Base-by-base conservation (phyloP, 2,888 invertebrate genomes). In the Sphecodes monilicornis region DNA sequence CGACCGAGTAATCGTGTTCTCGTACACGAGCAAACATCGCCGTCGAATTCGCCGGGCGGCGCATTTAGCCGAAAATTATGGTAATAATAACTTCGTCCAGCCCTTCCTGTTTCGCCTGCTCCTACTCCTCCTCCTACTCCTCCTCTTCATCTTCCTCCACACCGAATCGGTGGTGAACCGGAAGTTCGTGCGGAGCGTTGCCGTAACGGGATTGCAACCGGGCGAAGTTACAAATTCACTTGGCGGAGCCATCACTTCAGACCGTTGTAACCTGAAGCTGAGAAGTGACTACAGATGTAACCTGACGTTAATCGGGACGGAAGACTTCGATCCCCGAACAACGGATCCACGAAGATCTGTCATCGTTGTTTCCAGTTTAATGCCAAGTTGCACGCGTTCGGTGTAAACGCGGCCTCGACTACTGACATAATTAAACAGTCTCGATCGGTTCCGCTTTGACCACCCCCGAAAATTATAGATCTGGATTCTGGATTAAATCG, bases 51-150 rank as follows among this genome's bases (percentile, higher is more conserved):
- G 87, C 84, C 82, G 72, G 73, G 80, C 80, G 89, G 88, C 89
- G 90, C 90, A 90, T 91, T 92, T 92, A 90, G 87, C 86, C 86
- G 89, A 91, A 91, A 93, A 92, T 92, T 93, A 93, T 93, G 91
- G 91, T 90, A 92, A 93, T 92, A 92, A 90, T 91, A 91, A 91
- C 90, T 91, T 90, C 84, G 88, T 77, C 66, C 69, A 71, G 39
- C 60, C 78, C 76, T 85, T 85, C 84, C 86, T 83, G 78, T 78
- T 75, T 86, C 78, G 72, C 64, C 78, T n/a, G 50, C 50, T 50
- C 70, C 70, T 29, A 72, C 66, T 78, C 50, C 69, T 66, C 26
- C 43, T n/a, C 3, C 10, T 32, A n/a, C 43, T 10, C 16, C 26
- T 8, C 2, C 50, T 29, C 46, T 13, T 1, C 11, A 3, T 43